Conservation (phyloP, 1,140 invertebrate genomes). For the Heliothis subflexa region DNA sequence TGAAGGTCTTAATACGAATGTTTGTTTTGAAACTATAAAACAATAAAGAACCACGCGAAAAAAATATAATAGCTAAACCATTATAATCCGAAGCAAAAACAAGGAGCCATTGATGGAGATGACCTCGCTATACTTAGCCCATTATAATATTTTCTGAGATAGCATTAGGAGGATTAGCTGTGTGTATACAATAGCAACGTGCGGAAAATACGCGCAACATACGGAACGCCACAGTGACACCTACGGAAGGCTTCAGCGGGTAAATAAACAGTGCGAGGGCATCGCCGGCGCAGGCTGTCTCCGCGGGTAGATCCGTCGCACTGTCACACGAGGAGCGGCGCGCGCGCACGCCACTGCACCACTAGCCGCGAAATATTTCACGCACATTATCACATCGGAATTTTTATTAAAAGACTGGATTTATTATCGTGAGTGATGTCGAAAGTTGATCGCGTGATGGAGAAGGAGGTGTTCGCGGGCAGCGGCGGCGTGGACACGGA, state of each 20-base stretch:
- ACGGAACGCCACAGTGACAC: not conserved
- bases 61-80: too few relatives aligned
- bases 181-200: too few relatives aligned
- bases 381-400: too few relatives aligned
- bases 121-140: too few relatives aligned
- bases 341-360: conserved; percentile 4
- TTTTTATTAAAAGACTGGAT: not conserved
- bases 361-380: not conserved
- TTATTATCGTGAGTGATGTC: conserved; percentile 12
- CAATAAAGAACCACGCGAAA: too few relatives aligned
- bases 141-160: too few relatives aligned
- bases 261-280: not conserved
- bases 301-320: not conserved
- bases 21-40: too few relatives aligned
- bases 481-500: conserved; percentile 63
- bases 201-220: too few relatives aligned
- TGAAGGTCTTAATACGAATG: too few relatives aligned
- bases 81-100: too few relatives aligned
- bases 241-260: not conserved
- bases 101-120: too few relatives aligned
- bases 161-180: too few relatives aligned
- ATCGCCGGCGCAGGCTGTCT: conserved; percentile 1
- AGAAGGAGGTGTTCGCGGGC: not conserved
- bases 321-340: not conserved
- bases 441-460: conserved; percentile 4